phyloP scores from a whole-genome alignment of 2,888 invertebrate genomes.

The Terebella lapidaria region DNA sequence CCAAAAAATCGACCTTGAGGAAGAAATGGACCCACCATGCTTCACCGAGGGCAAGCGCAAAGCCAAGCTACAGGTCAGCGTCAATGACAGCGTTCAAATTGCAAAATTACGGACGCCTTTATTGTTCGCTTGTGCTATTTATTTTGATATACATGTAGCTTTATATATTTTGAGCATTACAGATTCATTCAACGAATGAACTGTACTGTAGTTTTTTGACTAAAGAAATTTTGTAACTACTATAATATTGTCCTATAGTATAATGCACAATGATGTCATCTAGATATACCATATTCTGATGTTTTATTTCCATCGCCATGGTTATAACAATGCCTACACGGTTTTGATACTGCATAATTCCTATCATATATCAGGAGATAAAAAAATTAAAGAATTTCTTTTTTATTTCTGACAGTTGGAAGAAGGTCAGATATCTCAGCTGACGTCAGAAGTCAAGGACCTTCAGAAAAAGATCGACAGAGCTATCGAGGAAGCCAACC shows the following conservation, averaged over 20 bases:
- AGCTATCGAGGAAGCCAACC: slow-evolving; percentile 63
- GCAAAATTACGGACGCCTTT: background rate
- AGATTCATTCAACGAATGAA: no score
- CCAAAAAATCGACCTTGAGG: slow-evolving; percentile 91
- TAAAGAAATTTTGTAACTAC: no score
- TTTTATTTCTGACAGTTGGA: slow-evolving; percentile 34
- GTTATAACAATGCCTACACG: no score
- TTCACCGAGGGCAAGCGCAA: slow-evolving; percentile 85
- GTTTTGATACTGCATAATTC: no score
- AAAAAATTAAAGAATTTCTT: background rate
- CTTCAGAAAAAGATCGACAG: slow-evolving; percentile 82
- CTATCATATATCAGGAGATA: no score
- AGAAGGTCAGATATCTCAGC: slow-evolving; percentile 35
- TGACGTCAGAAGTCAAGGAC: slow-evolving; percentile 63
- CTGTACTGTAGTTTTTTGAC: no score
- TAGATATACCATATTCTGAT: no score
- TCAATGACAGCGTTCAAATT: background rate
- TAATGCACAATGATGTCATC: no score
- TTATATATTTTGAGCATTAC: no score
- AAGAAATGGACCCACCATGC: slow-evolving; percentile 92
- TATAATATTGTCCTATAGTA: no score
- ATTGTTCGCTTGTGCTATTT: slow-evolving; percentile 1
- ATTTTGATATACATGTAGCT: background rate
- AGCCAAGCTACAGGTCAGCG: slow-evolving; percentile 64
- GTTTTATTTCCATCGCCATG: no score